Evolutionary conservation across 1,140 invertebrate species (phyloP).

Genomic region (Listronotus bonariensis): DNA sequence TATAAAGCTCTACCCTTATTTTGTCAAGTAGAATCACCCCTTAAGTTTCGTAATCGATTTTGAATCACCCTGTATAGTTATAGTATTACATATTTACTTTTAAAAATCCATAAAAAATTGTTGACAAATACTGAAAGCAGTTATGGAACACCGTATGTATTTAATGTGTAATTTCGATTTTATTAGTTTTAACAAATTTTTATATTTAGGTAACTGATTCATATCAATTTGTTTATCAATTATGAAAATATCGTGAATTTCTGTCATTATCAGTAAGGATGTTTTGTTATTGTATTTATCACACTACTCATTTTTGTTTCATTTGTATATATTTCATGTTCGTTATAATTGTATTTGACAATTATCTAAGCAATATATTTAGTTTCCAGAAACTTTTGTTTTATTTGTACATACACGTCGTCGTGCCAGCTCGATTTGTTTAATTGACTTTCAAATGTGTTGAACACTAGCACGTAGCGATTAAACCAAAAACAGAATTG

Average conservation of each 20-base stretch:
- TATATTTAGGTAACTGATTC: slow-evolving; percentile 51
- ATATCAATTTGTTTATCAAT: slow-evolving; percentile 56
- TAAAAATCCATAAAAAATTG: no score
- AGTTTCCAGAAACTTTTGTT: slow-evolving; percentile 30
- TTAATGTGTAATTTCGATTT: slow-evolving; percentile 23
- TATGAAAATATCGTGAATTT: slow-evolving; percentile 38
- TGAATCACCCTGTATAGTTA: no score
- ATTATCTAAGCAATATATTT: slow-evolving; percentile 50
- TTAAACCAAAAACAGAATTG: no score
- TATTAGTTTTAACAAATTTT: slow-evolving; percentile 20
- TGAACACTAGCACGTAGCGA: no score
- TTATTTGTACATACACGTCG: no score
- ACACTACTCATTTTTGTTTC: slow-evolving; percentile 38
- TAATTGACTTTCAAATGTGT: no score
- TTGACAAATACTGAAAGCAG: no score
- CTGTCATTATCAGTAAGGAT: slow-evolving; percentile 40
- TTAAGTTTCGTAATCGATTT: no score
- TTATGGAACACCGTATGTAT: slow-evolving; percentile 17
- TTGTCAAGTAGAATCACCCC: no score
- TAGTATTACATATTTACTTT: no score
- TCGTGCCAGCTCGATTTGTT: no score
- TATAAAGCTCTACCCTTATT: no score
- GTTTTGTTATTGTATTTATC: slow-evolving; percentile 41
- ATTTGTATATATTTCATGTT: slow-evolving; percentile 39
- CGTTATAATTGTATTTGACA: slow-evolving; percentile 32